A percentile compares a stretch with the other conserved stretches of the same genome.
Evolutionary conservation across 2,113 vertebrate species (phyloP).

Genomic region (Neomonachus schauinslandi): DNA sequence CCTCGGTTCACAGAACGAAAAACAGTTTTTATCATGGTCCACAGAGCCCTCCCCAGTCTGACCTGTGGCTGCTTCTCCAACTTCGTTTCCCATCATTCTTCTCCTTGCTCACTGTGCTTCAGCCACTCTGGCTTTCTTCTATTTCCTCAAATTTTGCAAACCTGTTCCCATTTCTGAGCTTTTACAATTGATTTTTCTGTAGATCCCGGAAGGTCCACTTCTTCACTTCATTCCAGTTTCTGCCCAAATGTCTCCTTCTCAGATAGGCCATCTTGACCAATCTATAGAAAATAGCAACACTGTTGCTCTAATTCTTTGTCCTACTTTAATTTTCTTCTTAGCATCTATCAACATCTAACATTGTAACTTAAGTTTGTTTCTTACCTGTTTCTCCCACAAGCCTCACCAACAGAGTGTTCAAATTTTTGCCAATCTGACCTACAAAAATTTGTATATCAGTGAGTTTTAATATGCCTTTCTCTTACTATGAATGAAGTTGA

Average conservation of each 20-base stretch:
- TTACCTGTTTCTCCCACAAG: neutral
- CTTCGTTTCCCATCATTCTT: neutral
- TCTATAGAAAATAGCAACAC: neutral
- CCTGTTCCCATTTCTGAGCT: neutral
- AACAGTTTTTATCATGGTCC: neutral
- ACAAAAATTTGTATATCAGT: neutral
- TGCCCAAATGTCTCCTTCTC: neutral
- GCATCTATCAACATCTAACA: neutral
- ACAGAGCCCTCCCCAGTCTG: neutral
- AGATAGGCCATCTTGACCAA: neutral
- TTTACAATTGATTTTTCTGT: neutral
- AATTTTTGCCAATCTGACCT: neutral
- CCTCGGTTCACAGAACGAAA: neutral
- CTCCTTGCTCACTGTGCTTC: neutral
- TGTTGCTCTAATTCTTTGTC: neutral
- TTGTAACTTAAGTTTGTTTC: neutral
- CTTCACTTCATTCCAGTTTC: neutral
- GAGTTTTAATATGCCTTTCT: conserved; percentile 38
- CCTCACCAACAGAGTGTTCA: neutral
- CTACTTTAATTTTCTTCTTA: neutral
- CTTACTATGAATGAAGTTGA: neutral
- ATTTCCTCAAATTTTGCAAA: neutral
- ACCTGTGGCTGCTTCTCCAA: neutral
- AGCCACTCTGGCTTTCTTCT: neutral
- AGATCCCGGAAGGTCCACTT: neutral